Conservation (phyloP, 2,113 vertebrate species). For the Hippocampus comes region DNA sequence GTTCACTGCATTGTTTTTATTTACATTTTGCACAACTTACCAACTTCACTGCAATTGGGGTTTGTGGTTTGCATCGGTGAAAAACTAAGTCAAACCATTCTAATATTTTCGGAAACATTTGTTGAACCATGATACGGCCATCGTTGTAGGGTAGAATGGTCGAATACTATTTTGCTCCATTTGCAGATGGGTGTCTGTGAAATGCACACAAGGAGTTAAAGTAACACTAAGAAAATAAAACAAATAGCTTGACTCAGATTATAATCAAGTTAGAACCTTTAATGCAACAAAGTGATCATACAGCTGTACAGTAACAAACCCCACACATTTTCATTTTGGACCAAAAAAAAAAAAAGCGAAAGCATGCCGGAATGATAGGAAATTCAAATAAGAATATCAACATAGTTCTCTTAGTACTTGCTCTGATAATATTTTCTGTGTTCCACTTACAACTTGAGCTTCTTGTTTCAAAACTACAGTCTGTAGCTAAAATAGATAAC, state of each 20-base stretch:
- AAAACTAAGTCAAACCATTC: no score
- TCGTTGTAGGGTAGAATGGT: no score
- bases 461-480: conserved; percentile 57
- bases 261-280: conserved; percentile 51
- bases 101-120: no score
- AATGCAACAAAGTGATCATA: conserved; percentile 59
- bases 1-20: no score
- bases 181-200: neutral
- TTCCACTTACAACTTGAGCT: conserved; percentile 35
- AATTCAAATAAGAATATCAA: conserved; percentile 50
- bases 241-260: conserved; percentile 7
- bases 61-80: no score
- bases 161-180: neutral
- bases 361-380: conserved; percentile 64
- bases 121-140: no score
- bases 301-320: conserved; percentile 55
- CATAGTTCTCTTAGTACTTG: conserved; percentile 61
- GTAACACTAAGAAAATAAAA: neutral
- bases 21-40: no score
- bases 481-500: conserved; percentile 73
- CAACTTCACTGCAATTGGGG: no score
- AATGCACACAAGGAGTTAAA: neutral
- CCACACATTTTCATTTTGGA: conserved; percentile 41
- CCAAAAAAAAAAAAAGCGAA: conserved; percentile 15
- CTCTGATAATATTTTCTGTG: conserved; percentile 53